Percentiles rank a stretch among this genome's conserved stretches.
These are phyloP conservation scores for Rotaria magnacalcarata DNA, from an alignment of 2,888 invertebrate genomes.

Conservation along the genomic window DNA sequence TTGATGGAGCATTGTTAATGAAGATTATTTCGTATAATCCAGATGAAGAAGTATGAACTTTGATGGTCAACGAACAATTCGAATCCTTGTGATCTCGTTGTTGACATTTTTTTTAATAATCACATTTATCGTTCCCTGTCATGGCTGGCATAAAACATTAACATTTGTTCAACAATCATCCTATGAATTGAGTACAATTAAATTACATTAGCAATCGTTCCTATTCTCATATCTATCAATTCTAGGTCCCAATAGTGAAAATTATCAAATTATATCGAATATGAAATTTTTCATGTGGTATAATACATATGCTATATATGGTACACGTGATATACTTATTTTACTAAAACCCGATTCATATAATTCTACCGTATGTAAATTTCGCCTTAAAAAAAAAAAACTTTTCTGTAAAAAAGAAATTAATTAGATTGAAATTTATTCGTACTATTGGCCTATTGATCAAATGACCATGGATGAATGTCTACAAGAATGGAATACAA, in stretches of 20 bases:
- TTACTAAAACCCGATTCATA: background rate
- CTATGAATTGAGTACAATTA: background rate
- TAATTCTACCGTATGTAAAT: background rate
- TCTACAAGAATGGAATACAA: constrained; percentile 32
- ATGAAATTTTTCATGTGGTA: constrained; percentile 27
- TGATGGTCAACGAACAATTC: background rate
- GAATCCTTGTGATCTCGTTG: background rate
- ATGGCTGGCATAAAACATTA: constrained; percentile 6
- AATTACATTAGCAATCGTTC: too few species aligned
- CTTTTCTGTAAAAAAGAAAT: background rate
- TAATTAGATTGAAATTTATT: background rate
- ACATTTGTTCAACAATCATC: background rate
- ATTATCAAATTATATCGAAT: background rate
- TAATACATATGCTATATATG: background rate
- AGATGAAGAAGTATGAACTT: constrained; percentile 5
- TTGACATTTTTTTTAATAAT: background rate
- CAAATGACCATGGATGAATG: background rate
- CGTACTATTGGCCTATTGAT: constrained; percentile 13
- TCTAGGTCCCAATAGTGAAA: background rate
- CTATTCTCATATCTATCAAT: background rate
- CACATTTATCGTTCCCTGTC: background rate
- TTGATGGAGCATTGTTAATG: background rate
- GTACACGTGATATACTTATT: background rate
- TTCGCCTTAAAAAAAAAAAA: too few species aligned
- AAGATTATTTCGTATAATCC: background rate